These are phyloP conservation scores for Eugnorisma glareosa DNA, from an alignment of 2,888 invertebrate genomes.

Conservation along the genomic window DNA sequence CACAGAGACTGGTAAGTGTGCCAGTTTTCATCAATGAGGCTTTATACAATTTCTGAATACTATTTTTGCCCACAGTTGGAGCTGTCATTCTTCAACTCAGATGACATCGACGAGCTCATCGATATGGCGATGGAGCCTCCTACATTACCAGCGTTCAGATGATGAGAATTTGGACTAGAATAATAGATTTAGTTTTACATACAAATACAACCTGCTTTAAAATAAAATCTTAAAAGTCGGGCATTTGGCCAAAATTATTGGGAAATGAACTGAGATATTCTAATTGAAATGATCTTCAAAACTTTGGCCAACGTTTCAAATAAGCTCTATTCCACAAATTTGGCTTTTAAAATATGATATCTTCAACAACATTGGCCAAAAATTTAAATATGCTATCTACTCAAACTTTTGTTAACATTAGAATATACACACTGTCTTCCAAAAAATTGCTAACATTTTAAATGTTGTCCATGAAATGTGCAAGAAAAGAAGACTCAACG, in stretches of 20 bases:
- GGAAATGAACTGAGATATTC: not conserved
- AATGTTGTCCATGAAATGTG: not conserved
- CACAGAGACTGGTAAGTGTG: conserved; percentile 63
- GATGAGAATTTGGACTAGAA: conserved; percentile 56
- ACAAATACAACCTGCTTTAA: conserved; percentile 3
- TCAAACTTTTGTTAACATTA: not conserved
- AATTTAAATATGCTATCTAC: not conserved
- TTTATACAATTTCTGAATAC: not conserved
- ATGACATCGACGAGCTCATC: conserved; percentile 87
- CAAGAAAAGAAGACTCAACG: not conserved
- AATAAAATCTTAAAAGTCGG: not conserved
- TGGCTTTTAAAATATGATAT: not conserved
- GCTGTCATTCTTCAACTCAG: conserved; percentile 86
- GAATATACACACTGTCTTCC: not conserved
- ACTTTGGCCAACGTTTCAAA: not conserved
- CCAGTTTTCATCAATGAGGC: not conserved
- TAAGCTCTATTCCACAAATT: not conserved
- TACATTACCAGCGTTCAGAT: conserved; percentile 77
- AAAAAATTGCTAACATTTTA: not conserved
- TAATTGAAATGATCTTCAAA: not conserved
- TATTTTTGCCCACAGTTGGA: conserved; percentile 81
- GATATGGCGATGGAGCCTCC: conserved; percentile 87
- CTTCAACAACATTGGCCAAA: not conserved
- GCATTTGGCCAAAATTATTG: not conserved
- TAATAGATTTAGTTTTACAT: conserved; percentile 34